Evolutionary conservation across 2,113 vertebrate genomes (phyloP), one percentile per base, ranked within the genome.

Genomic region (Arothron firmamentum): DNA sequence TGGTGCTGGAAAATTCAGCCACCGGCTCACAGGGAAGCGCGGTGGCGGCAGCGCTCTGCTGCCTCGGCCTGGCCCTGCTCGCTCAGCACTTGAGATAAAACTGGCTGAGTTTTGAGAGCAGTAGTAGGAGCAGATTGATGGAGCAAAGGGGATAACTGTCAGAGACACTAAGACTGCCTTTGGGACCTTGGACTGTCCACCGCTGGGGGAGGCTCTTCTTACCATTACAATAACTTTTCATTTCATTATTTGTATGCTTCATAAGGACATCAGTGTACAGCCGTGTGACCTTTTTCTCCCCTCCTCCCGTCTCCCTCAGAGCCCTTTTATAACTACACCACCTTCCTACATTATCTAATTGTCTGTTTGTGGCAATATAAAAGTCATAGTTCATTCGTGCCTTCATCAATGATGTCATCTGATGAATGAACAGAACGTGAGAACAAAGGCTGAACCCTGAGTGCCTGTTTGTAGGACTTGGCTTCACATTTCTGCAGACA

Each of bases 201-300:
- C 81, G 65, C 74, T 71, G 74, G 58, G 83, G 71, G 72, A 65
- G 69, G 85, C 83, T 80, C 82, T 84, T 87, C 87, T 86, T 88
- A 87, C 90, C 87, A 81, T 85, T 88, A 82, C 85, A 84, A 82
- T 88, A 90, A 88, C 87, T 87, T 90, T 88, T 84, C 85, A 81
- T 90, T 88, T 78, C 86, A 86, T 82, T 80, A 77, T 85, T 84
- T 68, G 49, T 87, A 79, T 75, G 67, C 82, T 88, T 81, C 73
- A 49, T 77, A 79, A 86, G 83, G 86, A 87, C 88, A 81, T 85
- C 69, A 68, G 59, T 87, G 85, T 85, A 84, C 81, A 88, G 77
- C 67, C 79, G 67, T 56, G 62, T 58, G 62, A 80, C 69, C 83
- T 80, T 72, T 12, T 69, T 63, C 3, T 47, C 47, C 49, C 56